Percentiles rank a stretch among this genome's conserved stretches.
Conservation (phyloP, 2,113 vertebrate species). For the Kobus ellipsiprymnus region DNA sequence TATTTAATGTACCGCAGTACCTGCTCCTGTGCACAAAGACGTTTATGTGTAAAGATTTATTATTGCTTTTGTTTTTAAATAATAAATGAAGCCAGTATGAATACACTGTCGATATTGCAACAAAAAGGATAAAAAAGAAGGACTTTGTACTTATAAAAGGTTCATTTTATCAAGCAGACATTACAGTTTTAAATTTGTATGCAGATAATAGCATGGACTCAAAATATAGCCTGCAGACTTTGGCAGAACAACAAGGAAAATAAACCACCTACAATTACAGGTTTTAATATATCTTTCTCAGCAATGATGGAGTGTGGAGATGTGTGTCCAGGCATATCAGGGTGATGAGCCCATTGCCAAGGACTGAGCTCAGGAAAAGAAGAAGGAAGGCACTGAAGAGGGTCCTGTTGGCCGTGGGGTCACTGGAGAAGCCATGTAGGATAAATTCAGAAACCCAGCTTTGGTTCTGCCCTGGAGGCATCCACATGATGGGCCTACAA, state of each 20-base stretch:
- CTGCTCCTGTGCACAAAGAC: not conserved
- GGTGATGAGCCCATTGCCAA: conserved; percentile 49
- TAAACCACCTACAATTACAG: not conserved
- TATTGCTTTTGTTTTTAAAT: not conserved
- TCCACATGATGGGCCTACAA: not conserved
- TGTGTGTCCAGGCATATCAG: conserved; percentile 31
- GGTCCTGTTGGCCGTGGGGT: not conserved
- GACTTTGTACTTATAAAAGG: not conserved
- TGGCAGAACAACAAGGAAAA: not conserved
- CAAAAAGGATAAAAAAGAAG: not conserved
- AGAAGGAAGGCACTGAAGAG: conserved; percentile 40
- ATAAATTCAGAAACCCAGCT: conserved; percentile 62
- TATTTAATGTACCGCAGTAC: not conserved
- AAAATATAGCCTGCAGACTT: not conserved
- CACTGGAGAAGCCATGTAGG: conserved; percentile 56
- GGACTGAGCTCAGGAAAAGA: conserved; percentile 44
- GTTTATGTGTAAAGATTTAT: not conserved
- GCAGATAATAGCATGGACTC: not conserved
- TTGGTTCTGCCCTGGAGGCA: conserved; percentile 31
- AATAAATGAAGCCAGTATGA: not conserved
- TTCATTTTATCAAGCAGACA: not conserved
- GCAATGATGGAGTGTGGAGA: conserved; percentile 35
- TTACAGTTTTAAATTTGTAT: not conserved
- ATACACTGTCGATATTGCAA: not conserved
- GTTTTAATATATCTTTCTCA: not conserved